Conservation (phyloP, 2,888 invertebrate genomes). For the Acronicta alni region DNA sequence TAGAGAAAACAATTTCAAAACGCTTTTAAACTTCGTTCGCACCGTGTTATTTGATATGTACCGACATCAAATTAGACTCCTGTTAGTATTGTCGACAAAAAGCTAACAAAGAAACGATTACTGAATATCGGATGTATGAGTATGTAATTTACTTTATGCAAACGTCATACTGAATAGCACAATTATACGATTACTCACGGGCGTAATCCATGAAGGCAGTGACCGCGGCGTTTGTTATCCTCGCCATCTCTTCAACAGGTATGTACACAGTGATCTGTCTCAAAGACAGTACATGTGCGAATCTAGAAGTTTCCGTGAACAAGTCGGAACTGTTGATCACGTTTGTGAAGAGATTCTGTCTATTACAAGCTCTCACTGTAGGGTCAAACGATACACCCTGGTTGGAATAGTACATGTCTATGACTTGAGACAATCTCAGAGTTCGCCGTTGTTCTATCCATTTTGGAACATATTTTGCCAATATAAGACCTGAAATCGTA, state of each 20-base stretch:
- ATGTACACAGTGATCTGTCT: conserved; percentile 81
- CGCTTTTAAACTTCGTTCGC: too few relatives aligned
- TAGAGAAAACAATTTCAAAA: too few relatives aligned
- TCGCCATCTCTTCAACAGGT: conserved; percentile 80
- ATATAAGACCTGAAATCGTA: conserved; percentile 84
- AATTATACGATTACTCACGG: conserved; percentile 73
- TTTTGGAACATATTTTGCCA: conserved; percentile 83
- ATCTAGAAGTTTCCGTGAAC: conserved; percentile 77
- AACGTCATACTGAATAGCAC: background rate
- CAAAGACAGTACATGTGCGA: conserved; percentile 80
- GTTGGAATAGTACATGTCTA: conserved; percentile 92
- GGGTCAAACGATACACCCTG: conserved; percentile 89
- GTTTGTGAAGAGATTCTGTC: conserved; percentile 81
- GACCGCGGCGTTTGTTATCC: conserved; percentile 82
- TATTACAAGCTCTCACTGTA: conserved; percentile 89
- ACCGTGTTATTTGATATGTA: too few relatives aligned
- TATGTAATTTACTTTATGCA: background rate
- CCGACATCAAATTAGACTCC: too few relatives aligned
- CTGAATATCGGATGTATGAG: too few relatives aligned
- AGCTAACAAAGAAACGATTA: too few relatives aligned
- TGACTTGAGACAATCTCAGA: conserved; percentile 89
- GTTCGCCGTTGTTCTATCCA: conserved; percentile 87
- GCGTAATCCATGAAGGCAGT: conserved; percentile 85
- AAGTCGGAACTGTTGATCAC: conserved; percentile 78
- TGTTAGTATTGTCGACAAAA: too few relatives aligned